Evolutionary conservation across 2,888 invertebrate species (phyloP), one percentile per base, ranked within the genome.

Genomic region (Drosophila mercatorum): DNA sequence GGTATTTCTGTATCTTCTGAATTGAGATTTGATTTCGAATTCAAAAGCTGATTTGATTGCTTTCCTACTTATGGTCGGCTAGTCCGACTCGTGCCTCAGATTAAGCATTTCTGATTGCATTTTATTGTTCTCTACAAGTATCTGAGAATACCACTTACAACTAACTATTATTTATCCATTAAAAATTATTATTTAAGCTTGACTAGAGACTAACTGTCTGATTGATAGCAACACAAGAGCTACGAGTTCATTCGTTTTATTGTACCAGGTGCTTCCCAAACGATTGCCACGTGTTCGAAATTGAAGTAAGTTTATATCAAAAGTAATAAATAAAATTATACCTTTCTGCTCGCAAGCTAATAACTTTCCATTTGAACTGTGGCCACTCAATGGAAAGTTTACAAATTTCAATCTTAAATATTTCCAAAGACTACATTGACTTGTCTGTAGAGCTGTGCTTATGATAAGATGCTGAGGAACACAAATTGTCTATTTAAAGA

Each of bases 351-450:
- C 22, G 6, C 6, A 14, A 31, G 31, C 17, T 26, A 0, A 8
- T 12, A 17, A 10, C 26, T 49, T 51, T n/a, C 51, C 17, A 63
- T 5, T 52, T 43, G 52, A 52, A 17, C 17, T 51, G 11, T 6
- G 7, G 34, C 2, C 26, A 22, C 22, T n/a, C 38, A 31, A 31
- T 46, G 62, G 46, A 57, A 57, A 46, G 3, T 28, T 61, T 28
- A 11, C 14, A 11, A 17, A 44, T 12, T 38, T 38, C 5, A 28
- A 11, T n/a, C 36, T 26, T 22, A 56, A 34, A 10, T 3, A n/a
- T 34, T 34, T 34, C 28, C 47, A n/a, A 10, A n/a, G 2, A n/a
- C 3, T 31, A 5, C 0, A 22, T 22, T 22, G 22, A 22, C 22
- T 22, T 22, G 1, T 22, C 22, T 22, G 22, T 2, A 28, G 26